These are phyloP conservation scores for Phoxinus dragarum DNA, from an alignment of 2,797 vertebrate genomes.

Conservation along the genomic window DNA sequence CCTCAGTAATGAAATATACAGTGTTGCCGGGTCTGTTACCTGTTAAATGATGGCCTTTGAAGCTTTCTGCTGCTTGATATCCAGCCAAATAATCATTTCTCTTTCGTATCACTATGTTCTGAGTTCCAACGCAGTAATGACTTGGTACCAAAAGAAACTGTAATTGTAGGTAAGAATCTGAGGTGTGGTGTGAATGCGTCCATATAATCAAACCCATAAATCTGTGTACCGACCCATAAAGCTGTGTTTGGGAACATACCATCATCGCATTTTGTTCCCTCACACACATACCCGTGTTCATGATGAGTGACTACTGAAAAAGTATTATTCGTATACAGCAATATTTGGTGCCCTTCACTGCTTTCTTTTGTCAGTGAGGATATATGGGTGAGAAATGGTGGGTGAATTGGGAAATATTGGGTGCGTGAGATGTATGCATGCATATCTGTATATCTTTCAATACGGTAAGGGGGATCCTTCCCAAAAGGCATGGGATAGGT, in stretches of 20 bases:
- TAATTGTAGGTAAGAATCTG: constrained; percentile 54
- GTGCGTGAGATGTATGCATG: constrained; percentile 58
- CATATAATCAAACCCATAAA: constrained; percentile 58
- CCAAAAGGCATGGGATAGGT: constrained; percentile 58
- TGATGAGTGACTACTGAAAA: not conserved
- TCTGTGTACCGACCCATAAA: constrained; percentile 49
- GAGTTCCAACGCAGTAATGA: constrained; percentile 52
- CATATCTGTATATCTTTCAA: not conserved
- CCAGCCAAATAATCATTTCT: constrained; percentile 52
- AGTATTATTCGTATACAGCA: no score
- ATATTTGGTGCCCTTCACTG: not conserved
- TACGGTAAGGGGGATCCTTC: constrained; percentile 52
- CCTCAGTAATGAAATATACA: constrained; percentile 52
- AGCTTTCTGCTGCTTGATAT: constrained; percentile 51
- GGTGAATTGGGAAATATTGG: constrained; percentile 30
- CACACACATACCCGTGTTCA: not conserved
- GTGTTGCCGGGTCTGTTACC: constrained; percentile 54
- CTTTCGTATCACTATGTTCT: constrained; percentile 42
- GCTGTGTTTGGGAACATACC: constrained; percentile 34
- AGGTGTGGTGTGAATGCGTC: constrained; percentile 42
- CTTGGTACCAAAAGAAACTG: constrained; percentile 52
- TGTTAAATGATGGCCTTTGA: constrained; percentile 58
- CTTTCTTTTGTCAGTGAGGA: constrained; percentile 57
- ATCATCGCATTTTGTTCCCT: constrained; percentile 31
- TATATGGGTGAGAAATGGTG: constrained; percentile 64